Evolutionary conservation across 2,797 vertebrate genomes (phyloP).

Genomic region (Syngnathus rostellatus): DNA sequence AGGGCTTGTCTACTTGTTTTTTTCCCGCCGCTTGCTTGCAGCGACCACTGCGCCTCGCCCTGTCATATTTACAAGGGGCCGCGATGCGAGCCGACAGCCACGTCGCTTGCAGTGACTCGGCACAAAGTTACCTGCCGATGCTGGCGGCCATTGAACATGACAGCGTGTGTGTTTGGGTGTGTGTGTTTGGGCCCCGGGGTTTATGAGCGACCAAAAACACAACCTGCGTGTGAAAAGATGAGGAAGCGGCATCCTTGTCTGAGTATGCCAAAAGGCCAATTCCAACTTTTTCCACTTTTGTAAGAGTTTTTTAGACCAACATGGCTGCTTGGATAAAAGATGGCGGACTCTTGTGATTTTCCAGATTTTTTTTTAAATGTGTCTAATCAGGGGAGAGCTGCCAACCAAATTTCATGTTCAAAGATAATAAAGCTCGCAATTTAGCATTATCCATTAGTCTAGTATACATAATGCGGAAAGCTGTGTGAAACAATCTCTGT

Average conservation of each 20-base stretch:
- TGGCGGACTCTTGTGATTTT: background rate
- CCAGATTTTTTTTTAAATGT: background rate
- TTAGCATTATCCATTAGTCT: too few relatives aligned
- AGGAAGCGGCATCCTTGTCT: background rate
- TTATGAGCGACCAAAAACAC: background rate
- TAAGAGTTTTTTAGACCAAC: background rate
- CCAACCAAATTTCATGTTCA: background rate
- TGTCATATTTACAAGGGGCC: slow-evolving; percentile 24
- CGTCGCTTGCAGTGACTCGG: slow-evolving; percentile 22
- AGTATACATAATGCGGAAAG: background rate
- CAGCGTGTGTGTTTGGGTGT: slow-evolving; percentile 12
- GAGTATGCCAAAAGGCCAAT: background rate
- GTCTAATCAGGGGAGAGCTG: background rate
- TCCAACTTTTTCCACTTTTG: background rate
- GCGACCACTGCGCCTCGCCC: background rate
- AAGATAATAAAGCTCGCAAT: background rate
- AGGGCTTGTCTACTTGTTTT: slow-evolving; percentile 19
- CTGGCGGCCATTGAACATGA: slow-evolving; percentile 33
- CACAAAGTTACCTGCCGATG: slow-evolving; percentile 3
- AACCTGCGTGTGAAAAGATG: background rate
- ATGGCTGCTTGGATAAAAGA: background rate
- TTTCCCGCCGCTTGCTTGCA: slow-evolving; percentile 9
- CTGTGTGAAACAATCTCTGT: background rate
- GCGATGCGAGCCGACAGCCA: slow-evolving; percentile 26
- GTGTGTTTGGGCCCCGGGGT: background rate